Evolutionary conservation across 2,888 invertebrate genomes (phyloP), one percentile per base, ranked within the genome.

Genomic region (Eupsilia transversa): DNA sequence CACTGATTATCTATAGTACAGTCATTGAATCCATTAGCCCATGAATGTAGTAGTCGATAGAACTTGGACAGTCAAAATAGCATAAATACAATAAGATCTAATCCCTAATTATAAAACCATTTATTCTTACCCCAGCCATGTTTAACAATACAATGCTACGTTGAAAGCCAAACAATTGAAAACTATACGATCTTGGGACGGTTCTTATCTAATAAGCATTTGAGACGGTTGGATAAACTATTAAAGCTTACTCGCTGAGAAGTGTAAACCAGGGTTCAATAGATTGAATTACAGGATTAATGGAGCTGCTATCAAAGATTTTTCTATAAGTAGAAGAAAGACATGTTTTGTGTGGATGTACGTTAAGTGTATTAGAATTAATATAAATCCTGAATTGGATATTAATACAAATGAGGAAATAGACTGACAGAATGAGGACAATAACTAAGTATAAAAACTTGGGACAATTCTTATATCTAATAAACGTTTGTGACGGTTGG

Each of bases 141-240:
- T 23, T 52, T 10, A 75, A 20, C 46, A 64, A 46, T 41, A 72
- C 38, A 49, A 49, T 7, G 20, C 23, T 17, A 33, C 4, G 7
- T 27, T 23, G 38, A 17, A 41, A 59, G 7, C 2, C 2, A 23
- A 1, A 38, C 41, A 66, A 66, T 38, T 38, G 20, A 2, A 33
- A 41, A 9, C 10, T 49, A 14, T 38, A 30, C 7, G 20, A 60
- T 52, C 4, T 5, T 17, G 17, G 30, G 23, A 56, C 35, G 33
- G 7, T 59, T 74, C 64, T 30, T 35, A 56, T 41, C 60, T 12
- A 17, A n/a, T 35, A 35, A 4, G 41, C 43, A 59, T 41, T 75
- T 56, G 66, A 69, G 17, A 61, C 66, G 38, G 38, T 69, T 9
- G 69, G 17, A 43, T 82, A 38, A 9, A 27, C 30, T 23, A 61